A percentile compares a stretch with the other conserved stretches of the same genome.
Conservation (phyloP, 2,888 invertebrate species). For the Ectemnius cavifrons region DNA sequence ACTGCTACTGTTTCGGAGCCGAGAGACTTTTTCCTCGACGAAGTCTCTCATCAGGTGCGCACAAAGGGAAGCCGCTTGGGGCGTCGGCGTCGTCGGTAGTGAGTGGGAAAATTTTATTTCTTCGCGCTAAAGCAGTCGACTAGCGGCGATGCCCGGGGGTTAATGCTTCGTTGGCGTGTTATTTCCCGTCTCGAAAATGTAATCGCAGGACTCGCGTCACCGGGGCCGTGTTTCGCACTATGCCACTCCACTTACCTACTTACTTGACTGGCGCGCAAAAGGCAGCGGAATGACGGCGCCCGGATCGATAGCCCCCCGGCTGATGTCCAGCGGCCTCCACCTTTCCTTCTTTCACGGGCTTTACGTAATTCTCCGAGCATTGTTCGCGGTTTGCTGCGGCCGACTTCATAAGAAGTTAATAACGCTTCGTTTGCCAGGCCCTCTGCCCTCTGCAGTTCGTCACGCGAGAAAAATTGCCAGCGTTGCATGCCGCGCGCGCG, state of each 20-base stretch:
- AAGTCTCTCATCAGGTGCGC: not conserved
- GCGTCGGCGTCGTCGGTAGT: not conserved
- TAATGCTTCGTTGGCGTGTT: slow-evolving; percentile 13
- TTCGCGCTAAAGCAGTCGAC: not conserved
- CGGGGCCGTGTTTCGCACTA: slow-evolving; percentile 36
- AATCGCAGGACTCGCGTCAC: slow-evolving; percentile 22
- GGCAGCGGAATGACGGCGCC: slow-evolving; percentile 43
- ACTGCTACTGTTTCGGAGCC: not conserved
- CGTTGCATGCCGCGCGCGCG: slow-evolving; percentile 33
- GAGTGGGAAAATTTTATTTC: not conserved
- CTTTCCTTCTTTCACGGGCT: slow-evolving; percentile 28
- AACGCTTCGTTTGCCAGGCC: slow-evolving; percentile 41
- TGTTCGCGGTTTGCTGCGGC: slow-evolving; percentile 27
- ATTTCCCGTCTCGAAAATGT: slow-evolving; percentile 10
- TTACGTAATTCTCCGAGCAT: slow-evolving; percentile 42
- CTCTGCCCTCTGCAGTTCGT: slow-evolving; percentile 20
- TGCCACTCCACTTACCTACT: slow-evolving; percentile 52
- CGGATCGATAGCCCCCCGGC: slow-evolving; percentile 53
- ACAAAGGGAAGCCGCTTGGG: not conserved
- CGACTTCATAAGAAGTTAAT: slow-evolving; percentile 46
- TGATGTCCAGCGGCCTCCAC: slow-evolving; percentile 41
- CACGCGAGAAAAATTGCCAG: slow-evolving; percentile 40
- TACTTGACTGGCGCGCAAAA: slow-evolving; percentile 47
- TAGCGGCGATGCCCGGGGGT: not conserved
- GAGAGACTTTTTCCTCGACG: not conserved